Base-by-base conservation (phyloP, 2,888 invertebrate species). In the Ophion ventricosus region DNA sequence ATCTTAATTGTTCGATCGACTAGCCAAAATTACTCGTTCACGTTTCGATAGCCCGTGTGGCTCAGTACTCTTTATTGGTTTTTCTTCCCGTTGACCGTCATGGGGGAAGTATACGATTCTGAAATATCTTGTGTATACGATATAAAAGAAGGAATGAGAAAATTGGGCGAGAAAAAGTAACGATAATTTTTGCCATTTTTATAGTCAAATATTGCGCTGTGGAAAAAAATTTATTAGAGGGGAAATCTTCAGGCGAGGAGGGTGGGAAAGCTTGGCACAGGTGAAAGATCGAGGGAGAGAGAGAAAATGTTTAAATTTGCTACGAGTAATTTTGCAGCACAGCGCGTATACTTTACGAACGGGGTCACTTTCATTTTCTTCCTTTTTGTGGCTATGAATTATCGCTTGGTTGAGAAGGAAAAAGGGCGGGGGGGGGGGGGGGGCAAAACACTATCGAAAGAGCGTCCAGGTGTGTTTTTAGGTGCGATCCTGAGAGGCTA, bases 401-500 rank as follows among this genome's bases (percentile, higher is more conserved):
- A 82, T 79, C 70, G 25, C 25, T 83, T 77, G 59, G 70, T 76
- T 77, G 35, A 49, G n/a, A n/a, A 64, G 25, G 20, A 54, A 49
- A 0, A 49, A 49, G 17, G 3, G 14, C 17, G 17, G 49, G 17
- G 17, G 4, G 1, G 40, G 40, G 40, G 49, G 8, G 35, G 8
- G 8, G 40, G 11, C 10, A 14, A 25, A 59, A 40, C 2, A 59
- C 11, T 20, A 57, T 23, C 35, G n/a, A n/a, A 49, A 35, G 85
- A 84, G 82, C 77, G 88, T 88, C 74, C 84, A 85, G 82, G 83
- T 49, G 49, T 49, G 49, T 49, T 49, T 40, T 49, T 4, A 49
- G 49, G 49, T 49, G 49, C 49, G 85, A 88, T 86, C 89, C 89
- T 87, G 87, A 89, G 89, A 90, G 88, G 89, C 89, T 90, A 88